Percentiles rank a stretch among this genome's conserved stretches.
These are phyloP conservation scores for Smutsia temminckii DNA, from an alignment of 2,797 vertebrate genomes.

Conservation along the genomic window DNA sequence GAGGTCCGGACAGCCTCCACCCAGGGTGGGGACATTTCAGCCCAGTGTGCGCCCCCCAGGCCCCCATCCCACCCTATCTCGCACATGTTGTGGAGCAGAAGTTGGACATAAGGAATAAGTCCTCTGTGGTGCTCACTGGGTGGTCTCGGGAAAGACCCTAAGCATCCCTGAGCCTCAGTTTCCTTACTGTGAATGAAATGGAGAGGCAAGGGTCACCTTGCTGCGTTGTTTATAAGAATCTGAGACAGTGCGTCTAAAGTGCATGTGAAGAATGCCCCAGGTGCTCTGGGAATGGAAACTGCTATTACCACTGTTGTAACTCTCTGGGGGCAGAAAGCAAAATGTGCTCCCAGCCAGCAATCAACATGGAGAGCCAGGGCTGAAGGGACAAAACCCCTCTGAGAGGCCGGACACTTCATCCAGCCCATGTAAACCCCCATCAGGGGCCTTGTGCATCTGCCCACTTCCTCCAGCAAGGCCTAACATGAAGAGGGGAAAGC, in stretches of 20 bases:
- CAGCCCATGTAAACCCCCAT: not conserved
- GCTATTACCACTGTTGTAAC: not conserved
- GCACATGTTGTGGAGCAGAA: not conserved
- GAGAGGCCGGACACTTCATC: fast-evolving
- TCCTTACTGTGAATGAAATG: not conserved
- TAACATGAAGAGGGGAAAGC: not conserved
- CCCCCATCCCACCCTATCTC: not conserved
- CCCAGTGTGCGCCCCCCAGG: not conserved
- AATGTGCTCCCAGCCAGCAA: not conserved
- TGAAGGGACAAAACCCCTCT: not conserved
- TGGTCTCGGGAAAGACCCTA: not conserved
- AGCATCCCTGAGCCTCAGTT: not conserved
- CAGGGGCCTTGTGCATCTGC: not conserved
- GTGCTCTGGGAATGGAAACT: not conserved
- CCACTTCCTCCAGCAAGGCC: not conserved
- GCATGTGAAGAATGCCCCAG: not conserved
- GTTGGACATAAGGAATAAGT: not conserved
- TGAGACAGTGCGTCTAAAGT: not conserved
- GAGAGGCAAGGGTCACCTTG: not conserved
- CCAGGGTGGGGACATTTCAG: too few species aligned
- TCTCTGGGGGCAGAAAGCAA: not conserved
- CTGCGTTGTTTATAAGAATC: not conserved
- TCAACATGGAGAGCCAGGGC: not conserved
- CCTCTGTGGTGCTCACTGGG: not conserved
- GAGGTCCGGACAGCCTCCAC: not conserved